Percentiles rank a stretch among this genome's conserved stretches.
Conservation (phyloP, 2,113 vertebrate species). For the Dasyprocta punctata region DNA sequence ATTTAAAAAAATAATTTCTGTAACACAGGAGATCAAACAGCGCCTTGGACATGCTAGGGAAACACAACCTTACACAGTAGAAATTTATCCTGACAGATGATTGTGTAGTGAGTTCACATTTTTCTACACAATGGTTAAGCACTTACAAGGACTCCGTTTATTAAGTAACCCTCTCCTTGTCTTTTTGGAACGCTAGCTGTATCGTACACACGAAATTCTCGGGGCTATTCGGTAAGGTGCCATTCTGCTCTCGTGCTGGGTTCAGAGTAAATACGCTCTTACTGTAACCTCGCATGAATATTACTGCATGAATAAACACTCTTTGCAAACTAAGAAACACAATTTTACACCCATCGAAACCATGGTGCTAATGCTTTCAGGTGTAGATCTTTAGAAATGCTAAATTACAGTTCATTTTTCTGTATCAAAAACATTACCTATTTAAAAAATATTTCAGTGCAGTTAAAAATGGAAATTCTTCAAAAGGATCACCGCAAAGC, state of each 20-base stretch:
- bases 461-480: constrained; percentile 17
- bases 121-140: background rate
- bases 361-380: background rate
- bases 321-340: background rate
- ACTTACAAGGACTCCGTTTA: background rate
- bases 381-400: constrained; percentile 36
- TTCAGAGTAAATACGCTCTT: background rate
- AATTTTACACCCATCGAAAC: background rate
- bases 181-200: background rate
- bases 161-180: background rate
- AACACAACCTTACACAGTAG: background rate
- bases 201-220: background rate
- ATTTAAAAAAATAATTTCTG: background rate
- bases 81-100: background rate
- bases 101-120: background rate
- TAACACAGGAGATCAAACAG: background rate
- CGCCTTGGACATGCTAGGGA: background rate
- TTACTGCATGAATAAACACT: background rate
- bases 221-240: background rate
- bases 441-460: background rate
- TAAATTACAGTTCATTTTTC: background rate
- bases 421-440: background rate
- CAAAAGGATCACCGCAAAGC: background rate
- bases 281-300: background rate
- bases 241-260: background rate